Evolutionary conservation across 1,140 invertebrate genomes (phyloP), one percentile per base, ranked within the genome.

Genomic region (Trichomalopsis sarcophagae): DNA sequence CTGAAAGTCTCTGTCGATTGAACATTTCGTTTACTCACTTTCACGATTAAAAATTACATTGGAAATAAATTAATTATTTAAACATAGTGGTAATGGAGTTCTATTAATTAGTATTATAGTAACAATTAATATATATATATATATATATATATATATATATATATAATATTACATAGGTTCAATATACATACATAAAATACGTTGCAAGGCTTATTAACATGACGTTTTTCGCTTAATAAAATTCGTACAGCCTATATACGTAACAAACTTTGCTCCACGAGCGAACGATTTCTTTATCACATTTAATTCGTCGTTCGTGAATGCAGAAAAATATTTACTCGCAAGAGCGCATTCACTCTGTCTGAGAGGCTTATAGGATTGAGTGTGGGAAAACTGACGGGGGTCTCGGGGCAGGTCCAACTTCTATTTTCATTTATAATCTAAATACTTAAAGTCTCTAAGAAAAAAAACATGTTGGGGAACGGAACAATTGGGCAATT

Each of bases 31-130:
- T 83, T 73, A 62, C n/a, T 84, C 77, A 17, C 69, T 80, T 75
- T 30, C 21, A 40, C 69, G 69, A 87, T 86, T 82, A 82, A 87
- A 87, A 79, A 88, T 77, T 86, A 89, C 79, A 86, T 47, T 88
- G 86, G 88, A 91, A 88, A 90, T 88, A 90, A 88, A 89, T 86
- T 89, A 88, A 89, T 80, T 69, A 85, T 79, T 68, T 88, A 89
- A 88, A 83, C 17, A 27, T 74, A 83, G 81, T 86, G 68, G 68
- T 87, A 88, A 81, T 84, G 75, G 86, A 82, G 50, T 27, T 27
- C 82, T 87, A 86, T 86, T 86, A 87, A 89, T 87, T 86, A 87
- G 86, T 86, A 87, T 88, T 86, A 84, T 73, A 71, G 30, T 80
- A 81, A 84, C n/a, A 84, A 80, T 84, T 80, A 84, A 80, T 80